A percentile compares a stretch with the other conserved stretches of the same genome.
Conservation (phyloP, 1,140 invertebrate species). For the Polypedilum pembai region DNA sequence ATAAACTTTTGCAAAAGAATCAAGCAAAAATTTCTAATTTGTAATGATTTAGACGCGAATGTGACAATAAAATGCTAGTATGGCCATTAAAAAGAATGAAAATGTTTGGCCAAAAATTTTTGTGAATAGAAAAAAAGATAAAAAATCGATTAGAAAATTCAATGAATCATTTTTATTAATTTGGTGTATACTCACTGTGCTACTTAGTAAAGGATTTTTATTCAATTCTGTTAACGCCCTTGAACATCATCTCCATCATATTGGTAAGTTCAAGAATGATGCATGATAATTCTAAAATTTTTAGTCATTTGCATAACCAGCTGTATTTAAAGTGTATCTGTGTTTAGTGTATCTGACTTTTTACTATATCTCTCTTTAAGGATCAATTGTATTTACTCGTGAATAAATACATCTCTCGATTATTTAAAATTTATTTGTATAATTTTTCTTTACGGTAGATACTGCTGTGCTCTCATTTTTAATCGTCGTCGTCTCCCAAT, state of each 20-base stretch:
- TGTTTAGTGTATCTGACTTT: too few species aligned
- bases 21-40: not conserved
- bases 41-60: not conserved
- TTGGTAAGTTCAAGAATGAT: not conserved
- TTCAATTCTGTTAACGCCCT: conserved; percentile 7
- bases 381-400: too few species aligned
- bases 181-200: not conserved
- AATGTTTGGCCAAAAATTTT: not conserved
- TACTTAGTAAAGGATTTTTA: conserved; percentile 12
- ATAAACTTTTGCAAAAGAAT: not conserved
- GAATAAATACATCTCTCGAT: too few species aligned
- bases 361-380: too few species aligned
- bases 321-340: not conserved
- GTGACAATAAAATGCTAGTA: not conserved
- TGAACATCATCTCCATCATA: conserved; percentile 23
- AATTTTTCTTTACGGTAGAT: too few species aligned
- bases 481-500: too few species aligned
- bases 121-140: not conserved
- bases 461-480: too few species aligned
- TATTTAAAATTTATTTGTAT: too few species aligned
- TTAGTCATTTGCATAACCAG: conserved; percentile 1
- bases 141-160: conserved; percentile 22
- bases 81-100: not conserved
- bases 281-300: too few species aligned
- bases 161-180: conserved; percentile 4